A percentile compares a stretch with the other conserved stretches of the same genome.
Evolutionary conservation across 2,888 invertebrate species (phyloP).

Genomic region (Chaetoderma sp.): DNA sequence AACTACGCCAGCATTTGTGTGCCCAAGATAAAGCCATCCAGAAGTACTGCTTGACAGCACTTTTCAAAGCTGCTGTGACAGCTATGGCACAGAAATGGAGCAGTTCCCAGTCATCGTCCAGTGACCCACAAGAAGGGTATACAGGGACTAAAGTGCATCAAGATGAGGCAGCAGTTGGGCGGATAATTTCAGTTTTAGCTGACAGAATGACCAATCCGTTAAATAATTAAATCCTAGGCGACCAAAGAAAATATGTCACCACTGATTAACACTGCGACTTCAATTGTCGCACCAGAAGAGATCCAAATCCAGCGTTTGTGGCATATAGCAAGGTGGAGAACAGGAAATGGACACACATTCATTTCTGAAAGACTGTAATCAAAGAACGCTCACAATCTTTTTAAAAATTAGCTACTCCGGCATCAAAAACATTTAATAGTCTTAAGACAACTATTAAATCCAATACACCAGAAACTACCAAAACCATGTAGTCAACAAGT

Average conservation of each 20-base stretch:
- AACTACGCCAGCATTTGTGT: constrained; percentile 11
- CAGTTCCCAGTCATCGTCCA: background rate
- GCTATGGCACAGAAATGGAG: background rate
- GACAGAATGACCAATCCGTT: constrained; percentile 16
- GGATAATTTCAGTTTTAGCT: constrained; percentile 4
- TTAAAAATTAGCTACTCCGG: background rate
- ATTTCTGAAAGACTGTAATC: constrained; percentile 1
- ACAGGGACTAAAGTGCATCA: background rate
- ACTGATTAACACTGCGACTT: no score
- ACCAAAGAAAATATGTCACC: constrained; percentile 7
- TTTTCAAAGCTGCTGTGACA: constrained; percentile 11
- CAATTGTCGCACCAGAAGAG: no score
- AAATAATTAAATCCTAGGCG: constrained; percentile 5
- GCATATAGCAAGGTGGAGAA: background rate
- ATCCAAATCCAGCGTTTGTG: constrained; percentile 1
- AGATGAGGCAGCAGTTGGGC: constrained; percentile 11
- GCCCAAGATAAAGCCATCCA: constrained; percentile 13
- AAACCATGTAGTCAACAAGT: no score
- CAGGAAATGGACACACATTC: background rate
- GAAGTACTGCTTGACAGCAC: constrained; percentile 20
- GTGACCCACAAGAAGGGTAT: background rate
- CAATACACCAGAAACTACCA: no score
- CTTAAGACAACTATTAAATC: no score
- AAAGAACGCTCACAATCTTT: constrained; percentile 2
- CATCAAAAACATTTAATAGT: constrained; percentile 1